Evolutionary conservation across 2,797 vertebrate genomes (phyloP), one percentile per base, ranked within the genome.

Genomic region (Mus caroli): DNA sequence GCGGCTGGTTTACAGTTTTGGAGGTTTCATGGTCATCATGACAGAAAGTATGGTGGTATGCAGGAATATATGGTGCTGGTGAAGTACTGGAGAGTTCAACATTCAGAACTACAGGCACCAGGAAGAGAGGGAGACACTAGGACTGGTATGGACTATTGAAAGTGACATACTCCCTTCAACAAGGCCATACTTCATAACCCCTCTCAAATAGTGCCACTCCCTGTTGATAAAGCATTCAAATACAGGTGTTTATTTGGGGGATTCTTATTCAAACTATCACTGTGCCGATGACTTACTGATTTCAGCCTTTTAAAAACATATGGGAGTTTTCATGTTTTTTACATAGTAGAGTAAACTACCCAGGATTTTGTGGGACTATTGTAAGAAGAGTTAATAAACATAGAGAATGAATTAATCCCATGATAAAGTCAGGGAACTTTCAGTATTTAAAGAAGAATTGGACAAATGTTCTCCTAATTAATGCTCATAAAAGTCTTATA

Each of bases 401-500:
- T 8, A 75, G 8, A 75, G 80, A 14, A 92, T 26, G 64, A 79
- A 56, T 24, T 85, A 85, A 69, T 85, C 31, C 31, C 43, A 92
- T 52, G 26, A 43, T 26, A 79, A 31, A 54, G 22, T 77, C 69
- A 84, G 40, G 43, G 19, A 17, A 14, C 9, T 89, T 94, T 69
- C 52, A 95, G 20, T 15, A 92, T 86, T 34, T 92, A 60, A 82
- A 91, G 82, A 37, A 92, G 46, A 96, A 91, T 96, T 97, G 95
- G 7, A 54, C 54, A 56, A 94, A 88, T 34, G 73, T 50, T 91
- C 28, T 90, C 9, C 11, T 92, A 58, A 95, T 90, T 4, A 79
- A 82, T 91, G 37, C 9, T 94, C 14, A 75, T 79, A 91, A 88
- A 80, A 78, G 31, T 91, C 46, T 85, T 82, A 69, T 10, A 85